Evolutionary conservation across 2,113 vertebrate genomes (phyloP).

Genomic region (Datnioides undecimradiatus): DNA sequence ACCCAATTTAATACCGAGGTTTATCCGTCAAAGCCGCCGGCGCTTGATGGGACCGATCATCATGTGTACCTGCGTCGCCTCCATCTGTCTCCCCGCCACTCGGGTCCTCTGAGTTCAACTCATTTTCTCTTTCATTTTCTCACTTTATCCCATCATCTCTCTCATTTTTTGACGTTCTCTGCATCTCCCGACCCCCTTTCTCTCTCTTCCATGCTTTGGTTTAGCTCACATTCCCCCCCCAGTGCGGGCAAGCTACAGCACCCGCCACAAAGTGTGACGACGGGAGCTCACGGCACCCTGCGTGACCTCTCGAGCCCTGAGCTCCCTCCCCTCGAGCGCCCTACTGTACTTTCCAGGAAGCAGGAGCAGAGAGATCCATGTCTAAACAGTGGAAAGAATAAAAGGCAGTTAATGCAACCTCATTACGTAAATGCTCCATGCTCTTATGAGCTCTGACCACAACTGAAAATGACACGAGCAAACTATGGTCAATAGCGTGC

Average conservation of each 20-base stretch:
- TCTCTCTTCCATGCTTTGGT: background rate
- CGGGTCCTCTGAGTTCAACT: background rate
- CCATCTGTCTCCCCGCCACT: background rate
- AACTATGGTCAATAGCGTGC: slow-evolving; percentile 47
- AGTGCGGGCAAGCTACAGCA: slow-evolving; percentile 1
- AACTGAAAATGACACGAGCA: slow-evolving; percentile 59
- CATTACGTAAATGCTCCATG: slow-evolving; percentile 58
- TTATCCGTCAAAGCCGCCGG: background rate
- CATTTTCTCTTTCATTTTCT: background rate
- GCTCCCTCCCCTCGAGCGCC: slow-evolving; percentile 8
- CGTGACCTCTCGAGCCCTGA: slow-evolving; percentile 13
- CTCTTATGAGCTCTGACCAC: slow-evolving; percentile 65
- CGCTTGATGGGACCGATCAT: background rate
- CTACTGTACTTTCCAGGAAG: slow-evolving; percentile 46
- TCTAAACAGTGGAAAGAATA: slow-evolving; percentile 72
- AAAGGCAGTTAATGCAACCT: slow-evolving; percentile 55
- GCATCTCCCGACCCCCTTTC: background rate
- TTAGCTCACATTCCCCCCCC: background rate
- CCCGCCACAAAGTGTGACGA: background rate
- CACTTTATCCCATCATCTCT: slow-evolving; percentile 1
- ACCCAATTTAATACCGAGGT: background rate
- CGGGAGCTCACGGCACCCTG: slow-evolving; percentile 5
- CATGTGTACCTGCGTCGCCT: background rate
- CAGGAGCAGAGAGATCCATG: slow-evolving; percentile 45
- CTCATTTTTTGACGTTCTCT: background rate